Conservation (phyloP, 2,797 vertebrate genomes). For the Notamacropus eugenii region DNA sequence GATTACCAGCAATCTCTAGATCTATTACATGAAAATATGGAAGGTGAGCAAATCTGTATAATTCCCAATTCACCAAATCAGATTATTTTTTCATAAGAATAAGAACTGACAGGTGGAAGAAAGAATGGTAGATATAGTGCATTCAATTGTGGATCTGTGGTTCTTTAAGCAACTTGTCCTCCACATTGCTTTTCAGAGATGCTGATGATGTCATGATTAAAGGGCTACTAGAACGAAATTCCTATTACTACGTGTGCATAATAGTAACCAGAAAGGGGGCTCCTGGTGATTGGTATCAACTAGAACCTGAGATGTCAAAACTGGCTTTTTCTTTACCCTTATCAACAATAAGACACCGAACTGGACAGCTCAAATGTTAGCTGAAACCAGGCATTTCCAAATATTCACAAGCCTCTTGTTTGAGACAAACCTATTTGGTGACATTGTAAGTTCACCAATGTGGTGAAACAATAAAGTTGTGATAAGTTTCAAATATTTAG, state of each 20-base stretch:
- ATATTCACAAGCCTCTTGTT: neutral
- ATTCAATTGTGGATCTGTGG: neutral
- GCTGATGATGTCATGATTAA: neutral
- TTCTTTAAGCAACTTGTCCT: neutral
- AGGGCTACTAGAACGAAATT: neutral
- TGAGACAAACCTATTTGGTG: neutral
- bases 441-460: neutral
- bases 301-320: neutral
- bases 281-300: neutral
- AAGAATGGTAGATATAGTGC: conserved; percentile 1
- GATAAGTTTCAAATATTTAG: neutral
- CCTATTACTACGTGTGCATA: neutral
- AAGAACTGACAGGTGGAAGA: conserved; percentile 61
- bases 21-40: conserved; percentile 60
- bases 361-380: neutral
- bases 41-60: conserved; percentile 58
- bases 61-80: conserved; percentile 66
- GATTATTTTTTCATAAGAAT: conserved; percentile 70
- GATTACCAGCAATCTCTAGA: conserved; percentile 43
- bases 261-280: neutral
- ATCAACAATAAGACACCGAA: neutral
- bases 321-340: neutral
- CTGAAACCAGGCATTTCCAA: neutral
- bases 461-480: neutral
- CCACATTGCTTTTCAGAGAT: conserved; percentile 26